A percentile compares a stretch with the other conserved stretches of the same genome.
These are phyloP conservation scores for Acanthisitta chloris DNA, from an alignment of 2,113 vertebrate genomes.

Conservation along the genomic window DNA sequence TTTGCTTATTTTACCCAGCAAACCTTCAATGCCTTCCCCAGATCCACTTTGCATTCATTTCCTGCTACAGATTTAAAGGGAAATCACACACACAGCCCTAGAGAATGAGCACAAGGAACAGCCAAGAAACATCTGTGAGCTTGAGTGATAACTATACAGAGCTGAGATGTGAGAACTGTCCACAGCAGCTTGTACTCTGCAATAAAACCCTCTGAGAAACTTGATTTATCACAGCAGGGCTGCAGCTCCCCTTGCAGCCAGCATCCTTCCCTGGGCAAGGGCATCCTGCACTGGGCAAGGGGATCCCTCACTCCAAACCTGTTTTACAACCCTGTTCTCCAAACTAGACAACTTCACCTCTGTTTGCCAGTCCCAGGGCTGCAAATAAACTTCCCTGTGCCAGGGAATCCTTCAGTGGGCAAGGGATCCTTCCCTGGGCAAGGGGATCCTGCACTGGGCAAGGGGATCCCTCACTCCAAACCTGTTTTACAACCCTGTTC, in stretches of 20 bases:
- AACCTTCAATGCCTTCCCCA: not conserved
- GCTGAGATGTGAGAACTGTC: not conserved
- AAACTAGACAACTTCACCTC: not conserved
- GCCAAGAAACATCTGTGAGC: not conserved
- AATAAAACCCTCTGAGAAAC: not conserved
- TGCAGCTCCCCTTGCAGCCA: not conserved
- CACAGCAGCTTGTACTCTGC: not conserved
- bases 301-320: conserved; percentile 25
- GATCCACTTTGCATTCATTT: not conserved
- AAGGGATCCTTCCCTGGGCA: no score
- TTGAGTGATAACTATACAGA: not conserved
- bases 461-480: conserved; percentile 14
- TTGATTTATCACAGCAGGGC: not conserved
- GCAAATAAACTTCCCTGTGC: no score
- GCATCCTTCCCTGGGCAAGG: no score
- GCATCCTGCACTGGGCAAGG: no score
- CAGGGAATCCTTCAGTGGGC: no score
- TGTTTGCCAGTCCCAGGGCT: not conserved
- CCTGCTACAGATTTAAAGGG: not conserved
- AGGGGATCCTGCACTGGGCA: no score
- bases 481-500: conserved; percentile 33
- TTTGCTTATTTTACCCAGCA: not conserved
- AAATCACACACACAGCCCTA: no score
- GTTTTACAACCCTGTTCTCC: conserved; percentile 11
- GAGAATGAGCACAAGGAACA: not conserved